Evolutionary conservation across 2,113 vertebrate genomes (phyloP), one percentile per base, ranked within the genome.

Genomic region (Nerophis lumbriciformis): DNA sequence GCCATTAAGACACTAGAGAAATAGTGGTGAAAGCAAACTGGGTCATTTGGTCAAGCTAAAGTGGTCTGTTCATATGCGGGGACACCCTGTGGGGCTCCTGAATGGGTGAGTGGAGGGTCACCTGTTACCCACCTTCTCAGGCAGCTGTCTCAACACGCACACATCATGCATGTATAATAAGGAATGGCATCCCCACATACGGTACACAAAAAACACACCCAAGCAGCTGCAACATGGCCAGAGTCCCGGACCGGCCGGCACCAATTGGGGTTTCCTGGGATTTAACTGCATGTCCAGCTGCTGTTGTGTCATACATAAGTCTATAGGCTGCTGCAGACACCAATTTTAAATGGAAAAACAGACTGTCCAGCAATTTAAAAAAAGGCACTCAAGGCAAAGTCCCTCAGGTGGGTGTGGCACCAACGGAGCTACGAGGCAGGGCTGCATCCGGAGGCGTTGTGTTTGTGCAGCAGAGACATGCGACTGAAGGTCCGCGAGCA

Each of bases 401-500:
- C 44, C 44, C 14, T 1, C 0, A 47, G 11, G 39, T 16, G n/a
- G 52, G n/a, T 6, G 35, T 11, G 15, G 6, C 53, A 14, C 19
- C 58, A 66, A 47, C 36, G 16, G 65, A 37, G 65, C 83, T 92
- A 96, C 48, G 92, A 90, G 36, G 92, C 87, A 0, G 90, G 89
- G 0, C 92, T 92, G 81, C 94, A 97, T 80, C 94, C 93, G 0
- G 95, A 93, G 72, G 93, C 89, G 1, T 89, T 89, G 56, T 99
- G 96, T 75, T 98, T 99, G 88, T 98, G 94, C 48, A 98, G 93
- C 78, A 99, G 90, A 5, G 95, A 98, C 96, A 99, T 98, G 57
- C 96, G 93, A 70, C 95, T 98, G 92, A 99, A 99, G 91, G 95
- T 98, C 68, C 96, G 91, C 5, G 94, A 91, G 66, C 96, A 99